Base-by-base conservation (phyloP, 2,797 vertebrate genomes). In the Girardinus metallicus region DNA sequence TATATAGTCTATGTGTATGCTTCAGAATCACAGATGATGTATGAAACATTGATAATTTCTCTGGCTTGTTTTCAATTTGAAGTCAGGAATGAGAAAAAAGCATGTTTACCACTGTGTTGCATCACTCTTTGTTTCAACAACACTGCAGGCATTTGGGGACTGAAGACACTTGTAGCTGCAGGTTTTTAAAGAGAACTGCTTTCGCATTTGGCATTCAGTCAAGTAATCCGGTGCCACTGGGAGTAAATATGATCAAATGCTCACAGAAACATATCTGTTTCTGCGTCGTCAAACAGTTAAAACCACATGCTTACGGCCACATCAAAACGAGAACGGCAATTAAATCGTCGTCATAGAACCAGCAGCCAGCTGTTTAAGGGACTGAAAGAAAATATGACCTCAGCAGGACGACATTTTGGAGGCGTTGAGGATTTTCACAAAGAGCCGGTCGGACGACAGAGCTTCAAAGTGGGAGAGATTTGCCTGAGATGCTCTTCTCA, bases 251-350 rank as follows among this genome's bases (percentile, higher is more conserved):
- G 26, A 84, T 83, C 60, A 43, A 41, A 41, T 36, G 64, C 71
- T 43, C 46, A 64, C 71, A 76, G 53, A 41, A 71, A 78, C 15
- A 79, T 2, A 16, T 70, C 9, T 76, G 18, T 70, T 74, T 85
- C 75, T 73, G 60, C 70, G 80, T 83, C 75, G 80, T 5, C 55
- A 26, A 64, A 73, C 46, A n/a, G 72, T 78, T 74, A 78, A 80
- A 81, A 51, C 23, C 21, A 39, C 43, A 51, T 8, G 21, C 80
- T 92, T 86, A 83, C 81, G 88, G 66, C 76, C 47, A 3, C 74
- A 78, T 82, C 57, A 74, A 84, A 91, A 86, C 80, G 55, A 92
- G 91, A 90, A 91, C 73, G 78, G 71, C 83, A 87, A 91, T 89
- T 87, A 80, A 83, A 86, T n/a, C 9, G 77, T 53, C 47, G 62